Evolutionary conservation across 2,797 vertebrate species (phyloP), one percentile per base, ranked within the genome.

Genomic region (Sebastes ruberrimus): DNA sequence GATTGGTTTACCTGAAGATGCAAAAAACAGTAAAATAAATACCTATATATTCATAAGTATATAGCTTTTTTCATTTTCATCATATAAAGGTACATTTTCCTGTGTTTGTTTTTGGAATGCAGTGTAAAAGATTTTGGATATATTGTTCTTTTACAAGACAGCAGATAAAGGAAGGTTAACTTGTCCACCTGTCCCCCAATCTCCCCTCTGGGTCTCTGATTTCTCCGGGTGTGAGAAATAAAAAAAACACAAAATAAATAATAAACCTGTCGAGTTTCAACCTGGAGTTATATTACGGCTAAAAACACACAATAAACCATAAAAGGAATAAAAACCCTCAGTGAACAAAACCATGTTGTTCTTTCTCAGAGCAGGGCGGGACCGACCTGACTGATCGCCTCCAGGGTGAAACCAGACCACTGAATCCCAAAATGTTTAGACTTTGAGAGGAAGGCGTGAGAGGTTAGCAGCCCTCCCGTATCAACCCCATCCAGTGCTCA

Each of bases 151-250:
- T 80, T 79, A 91, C 81, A 93, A 83, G 81, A 94, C 82, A 91
- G 87, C 69, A 85, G 78, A 91, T 87, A 85, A 90, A 85, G 65
- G 42, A 90, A 85, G 93, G 93, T 95, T 95, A 95, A 95, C 94
- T 89, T 76, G 87, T 94, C 94, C 95, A 91, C 94, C 95, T 95
- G 94, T 93, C 94, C 92, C 77, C 70, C 74, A 69, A 86, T 87
- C 88, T 78, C 88, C 86, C 80, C 85, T 92, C 87, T 80, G 64
- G 84, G 84, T 91, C 88, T 93, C 87, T 78, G 68, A 83, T 85
- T 89, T 83, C 73, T 88, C 64, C 55, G 66, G 61, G 65, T 87
- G 71, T 85, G 83, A 82, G 78, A 81, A 79, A 82, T 64, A 13
- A 71, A 25, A 74, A 53, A n/a, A 60, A 27, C 4, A 5, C 7